Evolutionary conservation across 2,888 invertebrate genomes (phyloP).

Genomic region (Andrena praecox): DNA sequence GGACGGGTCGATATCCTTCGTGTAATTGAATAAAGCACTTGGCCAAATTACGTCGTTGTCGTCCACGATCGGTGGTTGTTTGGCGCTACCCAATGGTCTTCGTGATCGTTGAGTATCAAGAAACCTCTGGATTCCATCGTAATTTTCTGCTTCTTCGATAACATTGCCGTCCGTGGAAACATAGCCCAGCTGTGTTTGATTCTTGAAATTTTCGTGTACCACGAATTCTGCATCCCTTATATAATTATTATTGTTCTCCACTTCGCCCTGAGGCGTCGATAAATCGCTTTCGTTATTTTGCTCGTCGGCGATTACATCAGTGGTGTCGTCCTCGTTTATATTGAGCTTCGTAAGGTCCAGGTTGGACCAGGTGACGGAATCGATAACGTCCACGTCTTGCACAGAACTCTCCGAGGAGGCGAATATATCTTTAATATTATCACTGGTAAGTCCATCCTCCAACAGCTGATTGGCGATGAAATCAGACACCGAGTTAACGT

Average conservation of each 20-base stretch:
- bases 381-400: not conserved
- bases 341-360: constrained; percentile 70
- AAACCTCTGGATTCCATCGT: constrained; percentile 33
- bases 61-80: constrained; percentile 28
- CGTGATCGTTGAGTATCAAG: constrained; percentile 42
- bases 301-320: not conserved
- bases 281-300: not conserved
- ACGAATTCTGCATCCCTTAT: not conserved
- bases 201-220: not conserved
- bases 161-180: not conserved
- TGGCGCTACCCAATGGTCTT: constrained; percentile 27
- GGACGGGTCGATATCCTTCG: constrained; percentile 65
- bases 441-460: constrained; percentile 3
- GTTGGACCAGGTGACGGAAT: constrained; percentile 66
- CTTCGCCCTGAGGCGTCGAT: not conserved
- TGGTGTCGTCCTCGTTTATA: constrained; percentile 43
- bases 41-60: constrained; percentile 73
- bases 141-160: not conserved
- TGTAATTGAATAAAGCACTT: constrained; percentile 71
- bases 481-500: constrained; percentile 40
- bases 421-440: constrained; percentile 17
- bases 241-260: constrained; percentile 50
- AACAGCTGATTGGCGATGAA: constrained; percentile 35
- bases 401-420: constrained; percentile 9
- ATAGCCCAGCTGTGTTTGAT: not conserved